Percentiles rank a stretch among this genome's conserved stretches.
Conservation (phyloP, 1,140 invertebrate species). For the Heliconius nattereri region DNA sequence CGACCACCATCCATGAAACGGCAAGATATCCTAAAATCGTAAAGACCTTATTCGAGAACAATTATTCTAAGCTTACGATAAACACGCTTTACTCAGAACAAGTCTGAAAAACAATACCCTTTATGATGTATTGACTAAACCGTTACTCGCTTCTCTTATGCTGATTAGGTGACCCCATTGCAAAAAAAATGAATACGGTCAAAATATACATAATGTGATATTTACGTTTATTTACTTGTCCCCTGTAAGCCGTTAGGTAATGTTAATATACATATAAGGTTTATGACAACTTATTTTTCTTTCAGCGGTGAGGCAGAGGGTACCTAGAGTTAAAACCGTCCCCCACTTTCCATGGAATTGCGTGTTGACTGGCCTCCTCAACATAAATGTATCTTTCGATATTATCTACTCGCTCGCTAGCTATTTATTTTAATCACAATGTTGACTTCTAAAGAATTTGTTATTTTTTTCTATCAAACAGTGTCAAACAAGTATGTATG, state of each 20-base stretch:
- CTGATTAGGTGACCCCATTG: constrained; percentile 37
- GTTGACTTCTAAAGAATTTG: neutral
- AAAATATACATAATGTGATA: constrained; percentile 10
- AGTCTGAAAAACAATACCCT: constrained; percentile 26
- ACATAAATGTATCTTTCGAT: neutral
- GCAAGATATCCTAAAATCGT: constrained; percentile 53
- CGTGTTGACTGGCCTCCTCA: too few relatives aligned
- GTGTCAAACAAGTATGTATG: neutral
- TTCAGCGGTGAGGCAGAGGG: too few relatives aligned
- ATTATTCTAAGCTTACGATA: constrained; percentile 5
- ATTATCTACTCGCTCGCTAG: neutral
- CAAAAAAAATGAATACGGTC: constrained; percentile 21
- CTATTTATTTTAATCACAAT: neutral
- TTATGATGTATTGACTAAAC: constrained; percentile 23
- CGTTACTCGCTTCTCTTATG: constrained; percentile 31
- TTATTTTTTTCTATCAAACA: neutral
- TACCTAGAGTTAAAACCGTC: too few relatives aligned
- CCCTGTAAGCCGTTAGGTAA: neutral
- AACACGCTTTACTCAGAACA: neutral
- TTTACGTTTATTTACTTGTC: neutral
- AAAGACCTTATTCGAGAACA: constrained; percentile 3
- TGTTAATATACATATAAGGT: neutral
- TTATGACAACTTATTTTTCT: neutral
- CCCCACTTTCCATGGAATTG: too few relatives aligned
- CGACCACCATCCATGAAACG: constrained; percentile 59